phyloP scores from a whole-genome alignment of 2,797 vertebrate species.

The Lophius americanus region DNA sequence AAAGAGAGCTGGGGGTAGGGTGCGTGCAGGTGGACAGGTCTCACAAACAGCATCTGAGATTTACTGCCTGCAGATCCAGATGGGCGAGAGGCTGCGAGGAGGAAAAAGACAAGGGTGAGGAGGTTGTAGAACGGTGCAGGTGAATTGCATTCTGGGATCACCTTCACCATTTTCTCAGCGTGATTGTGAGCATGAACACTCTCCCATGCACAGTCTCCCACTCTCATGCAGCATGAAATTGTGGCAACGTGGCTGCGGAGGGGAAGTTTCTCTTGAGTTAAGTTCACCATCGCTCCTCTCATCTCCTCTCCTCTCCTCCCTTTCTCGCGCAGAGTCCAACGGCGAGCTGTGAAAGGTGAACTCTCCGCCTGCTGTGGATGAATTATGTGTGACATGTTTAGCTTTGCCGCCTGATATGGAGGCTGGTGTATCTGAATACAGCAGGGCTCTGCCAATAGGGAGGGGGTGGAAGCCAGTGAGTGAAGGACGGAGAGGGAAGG shows the following conservation, averaged over 20 bases:
- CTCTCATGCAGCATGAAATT: slow-evolving; percentile 40
- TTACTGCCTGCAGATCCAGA: slow-evolving; percentile 73
- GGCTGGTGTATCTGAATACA: slow-evolving; percentile 79
- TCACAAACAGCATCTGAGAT: slow-evolving; percentile 69
- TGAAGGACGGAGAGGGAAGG: slow-evolving; percentile 28
- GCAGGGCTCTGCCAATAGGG: slow-evolving; percentile 78
- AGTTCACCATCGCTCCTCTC: neutral
- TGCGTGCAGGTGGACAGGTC: slow-evolving; percentile 59
- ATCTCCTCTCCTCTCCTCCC: slow-evolving; percentile 41
- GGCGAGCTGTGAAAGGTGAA: slow-evolving; percentile 83
- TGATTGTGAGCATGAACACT: slow-evolving; percentile 64
- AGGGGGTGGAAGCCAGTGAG: slow-evolving; percentile 58
- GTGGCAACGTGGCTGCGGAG: slow-evolving; percentile 66
- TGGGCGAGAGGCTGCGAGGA: slow-evolving; percentile 41
- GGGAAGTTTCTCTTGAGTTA: slow-evolving; percentile 74
- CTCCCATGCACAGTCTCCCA: slow-evolving; percentile 8
- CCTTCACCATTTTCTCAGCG: slow-evolving; percentile 69
- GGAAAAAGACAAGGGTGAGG: slow-evolving; percentile 9
- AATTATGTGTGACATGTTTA: slow-evolving; percentile 90
- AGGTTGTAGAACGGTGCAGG: slow-evolving; percentile 64
- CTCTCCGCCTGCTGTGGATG: slow-evolving; percentile 81
- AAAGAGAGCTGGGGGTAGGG: slow-evolving; percentile 12
- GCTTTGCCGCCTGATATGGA: slow-evolving; percentile 88
- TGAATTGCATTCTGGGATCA: slow-evolving; percentile 59
- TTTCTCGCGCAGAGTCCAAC: slow-evolving; percentile 66